Percentiles rank a stretch among this genome's conserved stretches.
Conservation (phyloP, 92 coral and sea anemone genomes). For the Siderastrea siderea region DNA sequence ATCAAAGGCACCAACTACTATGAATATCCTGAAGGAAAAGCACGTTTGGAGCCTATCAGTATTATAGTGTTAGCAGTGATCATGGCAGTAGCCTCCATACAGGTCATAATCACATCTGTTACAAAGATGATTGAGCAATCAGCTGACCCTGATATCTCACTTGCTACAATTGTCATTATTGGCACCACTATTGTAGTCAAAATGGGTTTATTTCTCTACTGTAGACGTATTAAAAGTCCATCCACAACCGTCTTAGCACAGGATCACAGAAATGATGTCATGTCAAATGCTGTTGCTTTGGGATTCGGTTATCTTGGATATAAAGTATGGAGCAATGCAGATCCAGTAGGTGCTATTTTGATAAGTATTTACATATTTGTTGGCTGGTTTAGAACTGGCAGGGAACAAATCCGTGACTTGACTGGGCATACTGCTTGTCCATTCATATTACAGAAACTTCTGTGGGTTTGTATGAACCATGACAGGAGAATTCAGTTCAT, state of each 20-base stretch:
- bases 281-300: slow-evolving; percentile 91
- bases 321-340: slow-evolving; percentile 91
- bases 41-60: slow-evolving; percentile 91
- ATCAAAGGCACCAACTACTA: slow-evolving; percentile 90
- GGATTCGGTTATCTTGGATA: slow-evolving; percentile 92
- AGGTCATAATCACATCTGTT: slow-evolving; percentile 84
- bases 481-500: slow-evolving; percentile 89
- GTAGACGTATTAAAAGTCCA: slow-evolving; percentile 73
- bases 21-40: slow-evolving; percentile 94
- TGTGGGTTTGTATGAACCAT: slow-evolving; percentile 88
- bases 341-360: slow-evolving; percentile 94
- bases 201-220: slow-evolving; percentile 75
- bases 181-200: slow-evolving; percentile 75
- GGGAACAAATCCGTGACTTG: slow-evolving; percentile 85
- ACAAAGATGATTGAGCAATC: slow-evolving; percentile 72
- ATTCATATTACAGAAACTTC: slow-evolving; percentile 80
- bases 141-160: slow-evolving; percentile 79
- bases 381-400: slow-evolving; percentile 92
- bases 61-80: slow-evolving; percentile 91
- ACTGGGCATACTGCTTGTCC: slow-evolving; percentile 94
- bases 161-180: slow-evolving; percentile 83
- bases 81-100: slow-evolving; percentile 97
- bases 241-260: slow-evolving; percentile 86
- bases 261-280: slow-evolving; percentile 93
- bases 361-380: slow-evolving; percentile 90